Evolutionary conservation across 2,797 vertebrate species (phyloP).

Genomic region (Rhinella marina): DNA sequence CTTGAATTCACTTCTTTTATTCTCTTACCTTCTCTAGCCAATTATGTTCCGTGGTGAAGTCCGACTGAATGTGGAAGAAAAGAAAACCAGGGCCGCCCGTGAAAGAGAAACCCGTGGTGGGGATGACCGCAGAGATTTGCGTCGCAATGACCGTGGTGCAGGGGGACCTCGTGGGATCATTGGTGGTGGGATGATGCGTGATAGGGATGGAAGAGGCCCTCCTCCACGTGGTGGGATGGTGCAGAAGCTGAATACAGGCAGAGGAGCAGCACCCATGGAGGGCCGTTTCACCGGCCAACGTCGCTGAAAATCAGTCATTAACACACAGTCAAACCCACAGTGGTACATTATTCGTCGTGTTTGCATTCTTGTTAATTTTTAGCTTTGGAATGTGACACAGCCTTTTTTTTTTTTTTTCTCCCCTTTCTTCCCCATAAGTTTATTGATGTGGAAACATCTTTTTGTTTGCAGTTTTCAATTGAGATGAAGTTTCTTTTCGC

Average conservation of each 20-base stretch:
- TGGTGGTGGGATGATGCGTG: slow-evolving; percentile 89
- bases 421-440: slow-evolving; percentile 74
- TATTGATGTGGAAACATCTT: slow-evolving; percentile 80
- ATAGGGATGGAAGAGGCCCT: slow-evolving; percentile 89
- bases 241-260: slow-evolving; percentile 82
- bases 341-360: slow-evolving; percentile 88
- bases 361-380: slow-evolving; percentile 90
- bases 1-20: not conserved
- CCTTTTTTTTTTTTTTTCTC: slow-evolving; percentile 74
- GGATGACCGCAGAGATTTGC: slow-evolving; percentile 82
- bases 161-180: slow-evolving; percentile 85
- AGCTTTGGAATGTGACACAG: slow-evolving; percentile 97
- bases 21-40: slow-evolving; percentile 79
- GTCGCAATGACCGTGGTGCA: slow-evolving; percentile 86
- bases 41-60: slow-evolving; percentile 98
- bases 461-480: slow-evolving; percentile 85
- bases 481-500: slow-evolving; percentile 84
- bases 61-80: slow-evolving; percentile 97
- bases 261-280: slow-evolving; percentile 85
- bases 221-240: slow-evolving; percentile 86
- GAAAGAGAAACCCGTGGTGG: slow-evolving; percentile 89
- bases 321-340: slow-evolving; percentile 72
- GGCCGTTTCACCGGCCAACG: slow-evolving; percentile 89
- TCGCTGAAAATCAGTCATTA: slow-evolving; percentile 80
- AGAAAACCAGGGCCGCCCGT: slow-evolving; percentile 91